These are phyloP conservation scores for Thunnus maccoyii DNA, from an alignment of 2,113 vertebrate genomes.

Conservation along the genomic window DNA sequence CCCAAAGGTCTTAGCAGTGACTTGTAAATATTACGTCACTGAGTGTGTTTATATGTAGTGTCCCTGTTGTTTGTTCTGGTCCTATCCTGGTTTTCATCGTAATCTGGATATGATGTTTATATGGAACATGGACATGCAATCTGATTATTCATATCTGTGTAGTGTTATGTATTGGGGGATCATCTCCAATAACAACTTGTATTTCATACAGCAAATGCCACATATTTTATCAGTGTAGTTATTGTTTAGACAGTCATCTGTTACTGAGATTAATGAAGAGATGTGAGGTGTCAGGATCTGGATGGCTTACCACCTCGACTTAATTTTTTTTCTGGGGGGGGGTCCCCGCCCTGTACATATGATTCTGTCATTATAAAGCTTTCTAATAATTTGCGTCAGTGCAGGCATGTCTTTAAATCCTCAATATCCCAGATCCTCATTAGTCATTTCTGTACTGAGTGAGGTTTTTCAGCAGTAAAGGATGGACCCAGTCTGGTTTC, in stretches of 20 bases:
- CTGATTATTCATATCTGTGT: too few relatives aligned
- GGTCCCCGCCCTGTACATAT: background rate
- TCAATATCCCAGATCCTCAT: conserved; percentile 10
- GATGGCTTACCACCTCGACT: too few relatives aligned
- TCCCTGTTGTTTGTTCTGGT: too few relatives aligned
- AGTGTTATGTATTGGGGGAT: too few relatives aligned
- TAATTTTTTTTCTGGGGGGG: background rate
- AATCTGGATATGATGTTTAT: too few relatives aligned
- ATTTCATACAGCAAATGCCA: background rate
- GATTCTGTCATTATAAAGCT: background rate
- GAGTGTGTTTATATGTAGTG: too few relatives aligned
- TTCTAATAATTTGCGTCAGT: background rate
- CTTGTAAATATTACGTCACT: too few relatives aligned
- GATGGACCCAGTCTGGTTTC: background rate
- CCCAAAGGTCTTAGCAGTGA: too few relatives aligned
- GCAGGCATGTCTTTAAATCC: background rate
- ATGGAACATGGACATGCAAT: too few relatives aligned
- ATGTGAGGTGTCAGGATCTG: background rate
- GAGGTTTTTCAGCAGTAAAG: background rate
- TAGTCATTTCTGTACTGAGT: background rate
- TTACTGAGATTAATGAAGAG: too few relatives aligned
- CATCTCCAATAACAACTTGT: too few relatives aligned
- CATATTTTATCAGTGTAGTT: background rate
- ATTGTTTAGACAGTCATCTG: background rate
- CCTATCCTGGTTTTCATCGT: too few relatives aligned